These are phyloP conservation scores for Hormiphora californensis DNA, from an alignment of 37 sponge, comb jelly and placozoan genomes.

Conservation along the genomic window DNA sequence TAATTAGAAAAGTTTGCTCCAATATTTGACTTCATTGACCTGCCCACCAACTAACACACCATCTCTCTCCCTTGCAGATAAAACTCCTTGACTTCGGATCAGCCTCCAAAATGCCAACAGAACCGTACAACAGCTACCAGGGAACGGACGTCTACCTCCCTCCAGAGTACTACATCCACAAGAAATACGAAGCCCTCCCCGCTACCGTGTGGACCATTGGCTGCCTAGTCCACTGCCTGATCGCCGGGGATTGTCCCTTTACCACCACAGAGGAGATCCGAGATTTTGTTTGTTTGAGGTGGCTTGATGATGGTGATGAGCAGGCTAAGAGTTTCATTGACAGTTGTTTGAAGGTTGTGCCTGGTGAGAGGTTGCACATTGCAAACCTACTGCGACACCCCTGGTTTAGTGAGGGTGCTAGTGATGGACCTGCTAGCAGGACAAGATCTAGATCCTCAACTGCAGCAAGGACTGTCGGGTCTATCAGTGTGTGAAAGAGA, in stretches of 20 bases:
- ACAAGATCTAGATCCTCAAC: no score
- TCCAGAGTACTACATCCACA: slow-evolving; percentile 10
- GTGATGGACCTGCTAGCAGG: neutral
- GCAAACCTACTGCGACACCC: neutral
- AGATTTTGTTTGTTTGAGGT: slow-evolving; percentile 8
- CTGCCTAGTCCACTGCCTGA: slow-evolving; percentile 39
- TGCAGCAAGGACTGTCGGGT: no score
- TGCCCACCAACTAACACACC: no score
- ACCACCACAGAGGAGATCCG: neutral
- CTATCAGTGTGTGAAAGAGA: no score
- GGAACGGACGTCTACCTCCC: slow-evolving; percentile 54
- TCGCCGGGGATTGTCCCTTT: slow-evolving; percentile 35
- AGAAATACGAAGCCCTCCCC: neutral
- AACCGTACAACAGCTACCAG: slow-evolving; percentile 13
- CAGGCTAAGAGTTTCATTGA: slow-evolving; percentile 26
- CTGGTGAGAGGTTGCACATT: neutral
- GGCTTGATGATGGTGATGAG: slow-evolving; percentile 44
- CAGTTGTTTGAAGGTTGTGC: neutral
- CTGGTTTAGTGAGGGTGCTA: slow-evolving; percentile 12
- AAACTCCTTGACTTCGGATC: slow-evolving; percentile 52
- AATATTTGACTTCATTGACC: no score
- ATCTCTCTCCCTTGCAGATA: neutral
- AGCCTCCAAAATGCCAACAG: neutral
- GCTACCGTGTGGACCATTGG: slow-evolving; percentile 51
- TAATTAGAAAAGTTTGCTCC: no score